Evolutionary conservation across 2,797 vertebrate species (phyloP), one percentile per base, ranked within the genome.

Genomic region (Monodelphis domestica): DNA sequence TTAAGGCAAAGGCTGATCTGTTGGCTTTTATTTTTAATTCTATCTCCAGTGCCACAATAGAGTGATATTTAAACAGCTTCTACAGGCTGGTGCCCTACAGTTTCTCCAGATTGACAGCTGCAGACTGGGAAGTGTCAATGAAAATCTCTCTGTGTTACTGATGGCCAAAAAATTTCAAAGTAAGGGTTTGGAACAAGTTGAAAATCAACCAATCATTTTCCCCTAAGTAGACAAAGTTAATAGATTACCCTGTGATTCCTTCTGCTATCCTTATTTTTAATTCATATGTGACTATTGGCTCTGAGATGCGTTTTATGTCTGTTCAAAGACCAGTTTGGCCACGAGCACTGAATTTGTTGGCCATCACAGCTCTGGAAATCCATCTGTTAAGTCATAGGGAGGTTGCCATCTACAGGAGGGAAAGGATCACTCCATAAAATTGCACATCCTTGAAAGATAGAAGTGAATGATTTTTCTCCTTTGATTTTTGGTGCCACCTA

Each of bases 101-200:
- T 99, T 98, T 95, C 98, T 99, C 96, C 99, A 99, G 95, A 99
- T 98, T 53, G 99, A 99, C 98, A 99, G 99, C 98, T 99, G 99
- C 97, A 98, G 99, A 92, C 97, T 99, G 97, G 99, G 98, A 93
- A 99, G 99, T 29, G 98, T 99, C 98, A 99, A 99, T 55, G 99
- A 99, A 98, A 99, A 99, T 97, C 98, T 99, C 92, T 98, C 99
- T 54, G 98, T 99, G 94, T 95, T 99, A 95, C 98, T 99, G 95
- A 99, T 99, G 99, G 99, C 99, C 93, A 98, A 98, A 97, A 99
- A 99, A 97, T 99, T 99, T 96, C 97, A 98, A 95, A 98, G 99
- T 99, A 98, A 98, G 97, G 88, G 54, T 70, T 1, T 92, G 51
- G 14, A 38, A 90, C 95, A 91, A 59, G 45, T 57, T 93, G 29